These are phyloP conservation scores for Pseudorhombus dupliciocellatus DNA, from an alignment of 2,113 vertebrate genomes.

Conservation along the genomic window DNA sequence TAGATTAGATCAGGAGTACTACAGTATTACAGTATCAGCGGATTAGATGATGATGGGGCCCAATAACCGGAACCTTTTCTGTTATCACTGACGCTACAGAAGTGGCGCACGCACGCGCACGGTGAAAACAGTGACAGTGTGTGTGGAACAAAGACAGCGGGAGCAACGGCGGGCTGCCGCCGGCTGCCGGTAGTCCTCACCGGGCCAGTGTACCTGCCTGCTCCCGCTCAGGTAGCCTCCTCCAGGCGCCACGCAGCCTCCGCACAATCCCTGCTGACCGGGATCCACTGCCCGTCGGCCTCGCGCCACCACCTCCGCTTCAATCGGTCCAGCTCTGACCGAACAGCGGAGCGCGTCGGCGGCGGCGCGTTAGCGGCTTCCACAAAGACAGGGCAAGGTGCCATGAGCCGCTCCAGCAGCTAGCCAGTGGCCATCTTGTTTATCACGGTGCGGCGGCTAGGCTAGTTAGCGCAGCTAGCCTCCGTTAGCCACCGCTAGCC, in stretches of 20 bases:
- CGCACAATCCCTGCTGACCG: background rate
- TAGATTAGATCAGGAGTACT: too few species aligned
- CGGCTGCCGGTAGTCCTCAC: background rate
- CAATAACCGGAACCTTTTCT: too few species aligned
- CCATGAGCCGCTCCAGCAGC: slow-evolving; percentile 62
- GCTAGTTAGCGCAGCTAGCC: slow-evolving; percentile 47
- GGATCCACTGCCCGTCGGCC: background rate
- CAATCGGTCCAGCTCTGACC: background rate
- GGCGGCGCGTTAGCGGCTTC: background rate
- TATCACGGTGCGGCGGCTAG: slow-evolving; percentile 57
- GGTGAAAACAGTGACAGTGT: slow-evolving; percentile 12
- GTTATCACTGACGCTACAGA: too few species aligned
- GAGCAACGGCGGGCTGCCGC: background rate
- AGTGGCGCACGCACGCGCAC: slow-evolving; percentile 2
- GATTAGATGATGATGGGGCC: too few species aligned
- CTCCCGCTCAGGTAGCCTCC: slow-evolving; percentile 28
- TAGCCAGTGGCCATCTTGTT: slow-evolving; percentile 85
- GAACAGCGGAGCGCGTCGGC: background rate
- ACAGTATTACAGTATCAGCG: too few species aligned
- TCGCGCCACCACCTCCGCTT: background rate
- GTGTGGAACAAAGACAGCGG: background rate
- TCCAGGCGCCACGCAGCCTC: slow-evolving; percentile 60
- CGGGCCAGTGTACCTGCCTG: slow-evolving; percentile 13
- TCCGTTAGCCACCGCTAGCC: slow-evolving; percentile 49
- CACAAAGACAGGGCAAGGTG: slow-evolving; percentile 77